A percentile compares a stretch with the other conserved stretches of the same genome.
phyloP scores from a whole-genome alignment of 2,113 vertebrate genomes.

The Ptyas mucosa region DNA sequence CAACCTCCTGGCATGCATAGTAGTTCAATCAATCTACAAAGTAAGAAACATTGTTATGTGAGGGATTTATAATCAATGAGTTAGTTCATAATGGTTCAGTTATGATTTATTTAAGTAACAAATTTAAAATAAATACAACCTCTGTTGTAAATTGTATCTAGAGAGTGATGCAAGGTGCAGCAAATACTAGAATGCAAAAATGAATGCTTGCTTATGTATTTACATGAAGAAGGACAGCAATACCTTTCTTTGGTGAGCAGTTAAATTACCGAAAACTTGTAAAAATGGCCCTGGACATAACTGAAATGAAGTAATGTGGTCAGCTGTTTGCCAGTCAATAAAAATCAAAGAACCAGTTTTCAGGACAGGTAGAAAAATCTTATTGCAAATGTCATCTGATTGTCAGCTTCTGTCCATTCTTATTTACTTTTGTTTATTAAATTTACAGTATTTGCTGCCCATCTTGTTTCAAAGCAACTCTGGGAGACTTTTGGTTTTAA shows the following conservation, averaged over 20 bases:
- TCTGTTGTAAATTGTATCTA: neutral
- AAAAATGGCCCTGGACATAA: neutral
- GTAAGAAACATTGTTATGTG: neutral
- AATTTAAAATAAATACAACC: neutral
- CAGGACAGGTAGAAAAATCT: neutral
- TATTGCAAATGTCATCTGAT: neutral
- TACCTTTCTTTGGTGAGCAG: constrained; percentile 8
- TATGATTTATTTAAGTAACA: neutral
- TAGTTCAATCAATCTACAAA: neutral
- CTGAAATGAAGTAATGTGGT: neutral
- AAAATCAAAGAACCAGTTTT: neutral
- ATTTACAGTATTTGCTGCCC: neutral
- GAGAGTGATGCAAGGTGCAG: neutral
- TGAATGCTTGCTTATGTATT: neutral
- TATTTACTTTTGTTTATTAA: neutral
- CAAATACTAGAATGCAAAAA: neutral
- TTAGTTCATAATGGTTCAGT: neutral
- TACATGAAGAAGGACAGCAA: neutral
- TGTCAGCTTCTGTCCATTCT: neutral
- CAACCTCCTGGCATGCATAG: neutral
- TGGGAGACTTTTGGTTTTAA: neutral
- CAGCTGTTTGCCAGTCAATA: neutral
- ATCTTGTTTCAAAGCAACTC: neutral
- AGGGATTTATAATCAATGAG: neutral
- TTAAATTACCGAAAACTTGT: neutral